phyloP scores from a whole-genome alignment of 2,888 invertebrate genomes.

The Tenthredo amoena region DNA sequence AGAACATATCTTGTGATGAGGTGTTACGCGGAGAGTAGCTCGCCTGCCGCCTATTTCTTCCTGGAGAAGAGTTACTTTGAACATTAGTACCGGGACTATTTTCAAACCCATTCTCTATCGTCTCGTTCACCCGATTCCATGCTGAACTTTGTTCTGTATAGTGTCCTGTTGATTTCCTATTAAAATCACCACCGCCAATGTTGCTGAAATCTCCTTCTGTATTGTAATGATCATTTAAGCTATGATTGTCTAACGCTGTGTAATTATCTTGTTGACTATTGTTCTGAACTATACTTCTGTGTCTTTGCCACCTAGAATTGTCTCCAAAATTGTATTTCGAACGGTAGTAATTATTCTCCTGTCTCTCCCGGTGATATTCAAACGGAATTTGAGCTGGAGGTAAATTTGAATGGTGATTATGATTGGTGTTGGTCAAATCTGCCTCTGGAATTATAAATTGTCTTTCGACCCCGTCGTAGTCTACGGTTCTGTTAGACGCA shows the following conservation, averaged over 20 bases:
- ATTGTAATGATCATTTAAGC: conserved; percentile 10
- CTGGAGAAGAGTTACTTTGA: not conserved
- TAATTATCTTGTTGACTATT: not conserved
- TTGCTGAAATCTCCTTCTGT: not conserved
- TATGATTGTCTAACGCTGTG: not conserved
- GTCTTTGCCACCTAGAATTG: not conserved
- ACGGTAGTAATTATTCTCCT: conserved; percentile 1
- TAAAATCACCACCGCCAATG: not conserved
- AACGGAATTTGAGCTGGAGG: not conserved
- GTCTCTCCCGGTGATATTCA: not conserved
- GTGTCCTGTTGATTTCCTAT: not conserved
- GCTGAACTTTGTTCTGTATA: not conserved
- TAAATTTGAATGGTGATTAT: not conserved
- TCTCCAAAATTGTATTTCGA: not conserved
- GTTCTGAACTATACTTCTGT: not conserved
- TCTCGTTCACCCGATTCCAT: not conserved
- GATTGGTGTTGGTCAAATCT: not conserved
- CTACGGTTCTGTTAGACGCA: not conserved
- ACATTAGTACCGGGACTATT: not conserved
- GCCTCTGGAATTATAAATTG: not conserved
- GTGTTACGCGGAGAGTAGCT: not conserved
- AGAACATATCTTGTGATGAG: not conserved
- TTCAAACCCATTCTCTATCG: not conserved
- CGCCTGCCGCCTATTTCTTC: not conserved
- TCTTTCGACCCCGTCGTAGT: not conserved